A percentile compares a stretch with the other conserved stretches of the same genome.
phyloP scores from a whole-genome alignment of 2,888 invertebrate genomes.

The Apodemia zela region DNA sequence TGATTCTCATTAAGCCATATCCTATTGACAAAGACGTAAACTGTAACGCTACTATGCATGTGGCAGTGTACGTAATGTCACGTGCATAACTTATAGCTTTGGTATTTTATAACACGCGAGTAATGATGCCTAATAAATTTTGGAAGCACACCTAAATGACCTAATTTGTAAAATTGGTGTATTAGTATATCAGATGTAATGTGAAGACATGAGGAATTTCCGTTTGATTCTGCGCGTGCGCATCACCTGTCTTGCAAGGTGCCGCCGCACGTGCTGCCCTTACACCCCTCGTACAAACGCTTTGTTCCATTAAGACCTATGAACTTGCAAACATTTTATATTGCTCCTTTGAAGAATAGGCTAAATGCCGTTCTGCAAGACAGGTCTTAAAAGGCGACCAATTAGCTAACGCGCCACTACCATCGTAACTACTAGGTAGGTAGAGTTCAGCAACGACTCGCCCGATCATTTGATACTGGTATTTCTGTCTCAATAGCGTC shows the following conservation, averaged over 20 bases:
- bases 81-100: not conserved
- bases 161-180: conserved; percentile 9
- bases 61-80: no score
- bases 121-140: not conserved
- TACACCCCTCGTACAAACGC: conserved; percentile 19
- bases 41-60: no score
- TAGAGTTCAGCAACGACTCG: no score
- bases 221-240: conserved; percentile 47
- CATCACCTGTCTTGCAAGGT: conserved; percentile 61
- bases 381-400: no score
- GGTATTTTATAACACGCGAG: not conserved
- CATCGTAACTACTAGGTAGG: no score
- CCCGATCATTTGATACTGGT: no score
- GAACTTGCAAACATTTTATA: not conserved
- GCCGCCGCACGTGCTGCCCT: conserved; percentile 41
- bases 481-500: no score
- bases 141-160: conserved; percentile 1
- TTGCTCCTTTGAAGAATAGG: no score
- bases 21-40: no score
- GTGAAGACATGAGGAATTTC: conserved; percentile 50
- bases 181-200: conserved; percentile 13
- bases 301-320: conserved; percentile 20
- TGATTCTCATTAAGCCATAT: no score
- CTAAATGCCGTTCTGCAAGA: no score
- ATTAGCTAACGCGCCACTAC: no score